Conservation (phyloP, 2,113 vertebrate species). For the Tetraodon nigroviridis region DNA sequence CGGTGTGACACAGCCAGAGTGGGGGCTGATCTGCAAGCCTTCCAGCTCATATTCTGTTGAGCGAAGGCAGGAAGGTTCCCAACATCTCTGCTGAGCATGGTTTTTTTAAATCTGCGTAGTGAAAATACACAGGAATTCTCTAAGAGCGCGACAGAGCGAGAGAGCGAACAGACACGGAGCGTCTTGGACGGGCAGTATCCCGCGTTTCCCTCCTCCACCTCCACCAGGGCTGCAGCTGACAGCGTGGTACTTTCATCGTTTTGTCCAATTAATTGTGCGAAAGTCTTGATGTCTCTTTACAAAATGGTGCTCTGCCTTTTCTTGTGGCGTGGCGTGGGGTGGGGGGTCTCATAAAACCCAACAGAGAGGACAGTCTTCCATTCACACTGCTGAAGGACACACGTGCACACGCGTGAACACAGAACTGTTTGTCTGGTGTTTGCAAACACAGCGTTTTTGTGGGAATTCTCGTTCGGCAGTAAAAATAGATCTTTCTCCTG, state of each 20-base stretch:
- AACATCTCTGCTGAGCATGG: conserved; percentile 16
- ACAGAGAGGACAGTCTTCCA: conserved; percentile 44
- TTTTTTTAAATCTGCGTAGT: conserved; percentile 19
- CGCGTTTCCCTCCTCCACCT: conserved; percentile 24
- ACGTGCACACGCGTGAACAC: conserved; percentile 43
- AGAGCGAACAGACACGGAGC: conserved; percentile 3
- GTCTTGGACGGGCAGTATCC: conserved; percentile 50
- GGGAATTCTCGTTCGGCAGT: background rate
- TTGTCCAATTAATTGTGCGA: conserved; percentile 15
- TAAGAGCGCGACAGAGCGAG: background rate
- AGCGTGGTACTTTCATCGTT: conserved; percentile 43
- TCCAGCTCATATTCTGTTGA: conserved; percentile 14
- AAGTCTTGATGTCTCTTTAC: conserved; percentile 40
- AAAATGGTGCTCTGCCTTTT: conserved; percentile 41
- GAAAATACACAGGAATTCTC: conserved; percentile 31
- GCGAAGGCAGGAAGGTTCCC: conserved; percentile 30
- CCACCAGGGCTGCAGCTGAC: conserved; percentile 12
- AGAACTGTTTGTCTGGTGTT: conserved; percentile 57
- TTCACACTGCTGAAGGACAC: conserved; percentile 41
- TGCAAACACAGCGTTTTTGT: conserved; percentile 50
- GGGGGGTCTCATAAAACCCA: conserved; percentile 1
- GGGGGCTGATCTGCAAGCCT: background rate
- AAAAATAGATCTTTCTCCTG: conserved; percentile 20
- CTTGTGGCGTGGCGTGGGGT: conserved; percentile 30
- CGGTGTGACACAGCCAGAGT: conserved; percentile 5